phyloP scores from a whole-genome alignment of 2,113 vertebrate species.

The Gila orcuttii region DNA sequence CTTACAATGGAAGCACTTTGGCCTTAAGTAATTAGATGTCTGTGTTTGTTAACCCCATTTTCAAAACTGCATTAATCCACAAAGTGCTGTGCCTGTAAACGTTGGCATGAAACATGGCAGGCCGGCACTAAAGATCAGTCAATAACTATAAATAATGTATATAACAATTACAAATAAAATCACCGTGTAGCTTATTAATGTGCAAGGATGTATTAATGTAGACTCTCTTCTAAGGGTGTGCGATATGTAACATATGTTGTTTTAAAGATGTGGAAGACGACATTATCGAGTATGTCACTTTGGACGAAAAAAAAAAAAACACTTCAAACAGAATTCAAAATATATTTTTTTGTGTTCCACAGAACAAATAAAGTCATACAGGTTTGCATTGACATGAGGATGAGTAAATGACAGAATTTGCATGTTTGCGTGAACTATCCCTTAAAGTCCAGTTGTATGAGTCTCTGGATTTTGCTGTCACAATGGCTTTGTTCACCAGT shows the following conservation, averaged over 20 bases:
- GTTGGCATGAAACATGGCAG: not conserved
- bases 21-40: slow-evolving; percentile 14
- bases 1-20: slow-evolving; percentile 1
- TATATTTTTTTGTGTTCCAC: not conserved
- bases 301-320: not conserved
- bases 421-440: not conserved
- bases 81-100: not conserved
- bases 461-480: not conserved
- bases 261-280: not conserved
- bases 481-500: not conserved
- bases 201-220: not conserved
- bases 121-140: not conserved
- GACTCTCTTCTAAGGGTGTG: not conserved
- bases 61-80: not conserved
- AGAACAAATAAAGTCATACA: not conserved
- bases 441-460: not conserved
- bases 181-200: not conserved
- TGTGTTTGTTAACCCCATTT: not conserved
- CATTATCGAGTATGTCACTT: not conserved
- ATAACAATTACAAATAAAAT: not conserved
- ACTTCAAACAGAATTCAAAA: not conserved
- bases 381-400: not conserved
- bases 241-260: not conserved
- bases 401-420: not conserved
- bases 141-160: not conserved